Base-by-base conservation (phyloP, 2,113 vertebrate genomes). In the Dicaeum eximium region DNA sequence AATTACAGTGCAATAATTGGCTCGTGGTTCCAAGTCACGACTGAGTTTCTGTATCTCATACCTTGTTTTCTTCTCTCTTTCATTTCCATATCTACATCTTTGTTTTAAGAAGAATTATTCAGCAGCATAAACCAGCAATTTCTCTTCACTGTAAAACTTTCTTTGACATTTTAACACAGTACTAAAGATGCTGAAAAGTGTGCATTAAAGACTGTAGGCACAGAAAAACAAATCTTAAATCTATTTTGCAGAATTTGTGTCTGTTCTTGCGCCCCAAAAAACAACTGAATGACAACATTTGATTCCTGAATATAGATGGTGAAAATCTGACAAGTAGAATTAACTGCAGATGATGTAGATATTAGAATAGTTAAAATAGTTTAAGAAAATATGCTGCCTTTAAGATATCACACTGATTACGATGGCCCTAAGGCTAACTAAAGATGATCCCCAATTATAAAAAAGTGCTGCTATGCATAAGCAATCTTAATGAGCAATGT, bases 51-150 rank as follows among this genome's bases (percentile, higher is more conserved):
- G 18, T 84, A 72, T 92, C 95, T 91, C 77, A 77, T 95, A 85
- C 86, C 57, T 92, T 91, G 48, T 93, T 95, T 96, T 91, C 75
- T 93, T 93, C 73, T 92, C 44, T 64, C 33, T 95, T 95, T 93
- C 69, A 86, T 92, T 94, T 79, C 44, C 40, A 75, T 78, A 86
- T 64, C 90, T 93, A 70, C 47, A 78, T 45, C 80, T 95, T 93
- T 83, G 51, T 24, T 60, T 60, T 60, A 60, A 60, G 58, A 72
- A 90, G 50, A 86, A 78, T 72, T 95, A 75, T 87, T 93, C 92
- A 95, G 77, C 48, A 75, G 61, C 56, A 67, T 37, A 97, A 78
- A 71, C 19, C 61, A 84, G 56, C 31, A 67, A 57, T 85, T 92
- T 89, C 20, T 91, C 40, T 92, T 92, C 0, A 0, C 20, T 67